Conservation (phyloP, 2,888 invertebrate genomes). For the Microctonus brassicae region DNA sequence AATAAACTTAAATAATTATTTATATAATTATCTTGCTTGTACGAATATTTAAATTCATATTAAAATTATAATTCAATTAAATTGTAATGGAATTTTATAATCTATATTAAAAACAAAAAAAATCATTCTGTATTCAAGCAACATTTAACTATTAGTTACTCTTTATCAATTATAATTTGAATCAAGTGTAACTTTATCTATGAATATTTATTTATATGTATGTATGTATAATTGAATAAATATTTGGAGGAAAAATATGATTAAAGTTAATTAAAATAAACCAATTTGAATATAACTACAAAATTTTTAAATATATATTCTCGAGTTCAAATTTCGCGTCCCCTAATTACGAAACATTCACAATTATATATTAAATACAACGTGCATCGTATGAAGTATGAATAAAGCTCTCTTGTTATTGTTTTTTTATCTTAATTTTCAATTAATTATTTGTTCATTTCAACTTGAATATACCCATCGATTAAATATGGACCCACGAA, state of each 20-base stretch:
- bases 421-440: constrained; percentile 31
- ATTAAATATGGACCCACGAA: not conserved
- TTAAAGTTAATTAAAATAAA: constrained; percentile 2
- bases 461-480: not conserved
- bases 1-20: not conserved
- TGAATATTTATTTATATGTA: constrained; percentile 26
- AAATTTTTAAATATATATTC: not conserved
- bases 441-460: not conserved
- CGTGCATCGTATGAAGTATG: constrained; percentile 46
- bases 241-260: not conserved
- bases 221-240: not conserved
- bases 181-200: constrained; percentile 52
- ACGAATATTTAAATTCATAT: not conserved
- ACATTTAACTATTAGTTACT: constrained; percentile 10
- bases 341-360: constrained; percentile 36
- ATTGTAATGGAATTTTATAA: too few relatives aligned
- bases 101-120: not conserved
- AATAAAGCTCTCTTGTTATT: constrained; percentile 26
- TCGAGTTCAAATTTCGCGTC: not conserved
- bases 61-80: not conserved
- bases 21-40: not conserved
- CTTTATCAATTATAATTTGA: constrained; percentile 45
- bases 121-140: not conserved
- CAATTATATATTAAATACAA: constrained; percentile 38
- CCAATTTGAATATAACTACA: not conserved